A percentile compares a stretch with the other conserved stretches of the same genome.
phyloP scores from a whole-genome alignment of 1,140 invertebrate species.

The Bombus picipes region DNA sequence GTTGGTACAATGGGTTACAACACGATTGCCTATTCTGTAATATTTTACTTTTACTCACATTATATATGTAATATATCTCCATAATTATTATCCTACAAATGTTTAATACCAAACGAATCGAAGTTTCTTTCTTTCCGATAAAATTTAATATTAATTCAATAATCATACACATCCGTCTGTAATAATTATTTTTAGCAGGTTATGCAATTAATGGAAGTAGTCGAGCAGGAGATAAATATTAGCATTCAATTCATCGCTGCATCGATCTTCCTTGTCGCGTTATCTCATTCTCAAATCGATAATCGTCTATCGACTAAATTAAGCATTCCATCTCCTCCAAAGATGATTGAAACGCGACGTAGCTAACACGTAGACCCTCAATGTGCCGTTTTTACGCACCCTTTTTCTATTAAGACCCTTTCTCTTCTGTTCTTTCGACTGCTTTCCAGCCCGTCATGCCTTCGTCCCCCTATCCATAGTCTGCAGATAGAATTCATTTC shows the following conservation, averaged over 20 bases:
- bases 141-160: too few relatives aligned
- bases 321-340: not conserved
- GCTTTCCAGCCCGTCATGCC: not conserved
- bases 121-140: too few relatives aligned
- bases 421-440: not conserved
- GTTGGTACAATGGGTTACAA: not conserved
- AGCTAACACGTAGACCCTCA: conserved; percentile 4
- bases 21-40: not conserved
- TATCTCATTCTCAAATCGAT: not conserved
- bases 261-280: not conserved
- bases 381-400: conserved; percentile 22
- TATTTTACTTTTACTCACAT: not conserved
- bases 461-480: not conserved
- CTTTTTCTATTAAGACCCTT: conserved; percentile 48
- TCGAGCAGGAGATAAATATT: not conserved
- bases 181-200: not conserved
- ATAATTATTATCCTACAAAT: too few relatives aligned
- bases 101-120: too few relatives aligned
- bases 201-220: not conserved
- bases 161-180: not conserved
- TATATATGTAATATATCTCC: too few relatives aligned
- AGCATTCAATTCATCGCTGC: not conserved
- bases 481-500: conserved; percentile 37
- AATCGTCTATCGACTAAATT: not conserved
- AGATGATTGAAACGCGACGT: not conserved